These are phyloP conservation scores for Pangasius krempfi DNA, from an alignment of 2,797 vertebrate genomes.

Conservation along the genomic window DNA sequence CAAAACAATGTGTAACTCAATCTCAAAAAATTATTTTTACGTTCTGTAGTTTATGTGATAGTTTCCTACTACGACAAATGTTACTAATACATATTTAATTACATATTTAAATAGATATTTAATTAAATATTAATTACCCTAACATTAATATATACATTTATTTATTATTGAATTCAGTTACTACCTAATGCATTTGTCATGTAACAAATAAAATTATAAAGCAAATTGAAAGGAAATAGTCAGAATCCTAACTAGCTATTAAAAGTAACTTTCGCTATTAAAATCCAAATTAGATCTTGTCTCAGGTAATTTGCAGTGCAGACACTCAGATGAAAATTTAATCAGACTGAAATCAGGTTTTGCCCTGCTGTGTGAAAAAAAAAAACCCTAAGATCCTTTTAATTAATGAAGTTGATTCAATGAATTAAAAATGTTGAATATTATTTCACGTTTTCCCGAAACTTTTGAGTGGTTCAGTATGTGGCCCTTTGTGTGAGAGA, in stretches of 20 bases:
- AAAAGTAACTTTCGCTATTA: background rate
- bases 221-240: background rate
- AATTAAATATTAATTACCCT: background rate
- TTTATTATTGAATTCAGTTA: background rate
- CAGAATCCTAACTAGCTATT: background rate
- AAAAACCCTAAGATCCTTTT: background rate
- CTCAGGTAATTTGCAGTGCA: no score
- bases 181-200: background rate
- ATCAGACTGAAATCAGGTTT: background rate
- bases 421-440: background rate
- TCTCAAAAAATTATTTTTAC: background rate
- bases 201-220: background rate
- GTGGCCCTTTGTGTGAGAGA: background rate
- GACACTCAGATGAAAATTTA: background rate
- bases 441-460: background rate
- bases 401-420: background rate
- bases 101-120: background rate
- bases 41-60: background rate
- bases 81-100: background rate
- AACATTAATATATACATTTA: background rate
- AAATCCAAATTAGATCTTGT: background rate
- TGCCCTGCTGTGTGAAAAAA: background rate
- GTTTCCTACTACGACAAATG: background rate
- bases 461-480: background rate
- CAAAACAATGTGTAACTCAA: no score